Evolutionary conservation across 2,113 vertebrate species (phyloP).

Genomic region (Hydropotes inermis): DNA sequence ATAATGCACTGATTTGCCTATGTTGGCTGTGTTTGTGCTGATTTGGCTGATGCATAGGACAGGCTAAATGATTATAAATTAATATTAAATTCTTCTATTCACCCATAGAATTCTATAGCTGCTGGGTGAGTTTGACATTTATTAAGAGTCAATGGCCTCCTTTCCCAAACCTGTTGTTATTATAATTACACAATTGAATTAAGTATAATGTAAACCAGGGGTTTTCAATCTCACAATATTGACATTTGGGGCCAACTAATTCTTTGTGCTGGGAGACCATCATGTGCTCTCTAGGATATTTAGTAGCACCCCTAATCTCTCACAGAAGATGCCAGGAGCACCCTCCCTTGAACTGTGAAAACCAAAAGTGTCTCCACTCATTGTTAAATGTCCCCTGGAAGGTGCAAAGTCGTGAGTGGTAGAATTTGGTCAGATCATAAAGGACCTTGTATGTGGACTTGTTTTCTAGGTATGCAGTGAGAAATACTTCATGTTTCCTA

Average conservation of each 20-base stretch:
- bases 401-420: neutral
- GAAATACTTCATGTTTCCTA: neutral
- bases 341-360: neutral
- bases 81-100: neutral
- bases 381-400: neutral
- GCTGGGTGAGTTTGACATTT: neutral
- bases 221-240: neutral
- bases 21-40: neutral
- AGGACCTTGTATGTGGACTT: neutral
- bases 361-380: neutral
- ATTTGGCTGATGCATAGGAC: neutral
- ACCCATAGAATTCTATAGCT: neutral
- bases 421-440: neutral
- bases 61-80: neutral
- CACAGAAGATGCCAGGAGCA: neutral
- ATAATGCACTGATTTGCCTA: neutral
- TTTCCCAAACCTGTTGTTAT: neutral
- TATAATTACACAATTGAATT: slow-evolving; percentile 19
- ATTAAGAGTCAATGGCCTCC: neutral
- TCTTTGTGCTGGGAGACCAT: neutral
- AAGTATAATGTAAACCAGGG: neutral
- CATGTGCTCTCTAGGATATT: neutral
- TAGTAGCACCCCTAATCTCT: neutral
- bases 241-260: neutral
- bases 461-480: neutral